Base-by-base conservation (phyloP, 2,888 invertebrate species). In the Machimus rusticus region DNA sequence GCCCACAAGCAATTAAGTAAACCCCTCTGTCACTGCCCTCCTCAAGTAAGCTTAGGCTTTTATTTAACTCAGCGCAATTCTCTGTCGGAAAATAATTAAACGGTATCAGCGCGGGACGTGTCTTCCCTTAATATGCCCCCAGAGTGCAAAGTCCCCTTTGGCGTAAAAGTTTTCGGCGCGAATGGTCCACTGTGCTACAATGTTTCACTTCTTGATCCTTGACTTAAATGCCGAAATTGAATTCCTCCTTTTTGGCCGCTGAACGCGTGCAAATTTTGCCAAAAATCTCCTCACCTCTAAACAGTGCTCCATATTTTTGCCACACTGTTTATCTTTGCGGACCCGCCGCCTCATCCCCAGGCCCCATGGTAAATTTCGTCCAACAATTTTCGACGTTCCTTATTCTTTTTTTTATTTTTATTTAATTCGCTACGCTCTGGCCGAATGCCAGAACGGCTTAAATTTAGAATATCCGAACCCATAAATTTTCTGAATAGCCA, bases 381-480 rank as follows among this genome's bases (percentile, higher is more conserved):
- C 23, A 66, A 23, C 28, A 23, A 66, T 66, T 66, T 66, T 66
- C 23, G 28, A 28, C 66, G 66, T 66, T 66, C 19, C 23, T 66
- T 19, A 23, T 23, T 66, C 23, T 55, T 5, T 19, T 23, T 79
- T 51, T 23, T 39, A 39, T 39, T 14, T 84, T 57, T 57, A 39
- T 84, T 84, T 84, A 23, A 28, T 8, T 84, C 66, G 23, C 39
- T 84, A 66, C 66, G 37, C 28, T 78, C 77, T 86, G 86, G 86
- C 77, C n/a, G 2, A 16, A 4, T 2, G 77, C 86, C 86, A 86
- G 57, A 78, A 78, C 34, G 37, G 46, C 57, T 78, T 86, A 86
- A 78, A 86, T 86, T 57, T 86, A 86, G 86, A 86, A 77, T 77
- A 86, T 86, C 57, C 78, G 57, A 86, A 86, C 86, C 57, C 57